Base-by-base conservation (phyloP, 2,797 vertebrate genomes). In the Huso huso region DNA sequence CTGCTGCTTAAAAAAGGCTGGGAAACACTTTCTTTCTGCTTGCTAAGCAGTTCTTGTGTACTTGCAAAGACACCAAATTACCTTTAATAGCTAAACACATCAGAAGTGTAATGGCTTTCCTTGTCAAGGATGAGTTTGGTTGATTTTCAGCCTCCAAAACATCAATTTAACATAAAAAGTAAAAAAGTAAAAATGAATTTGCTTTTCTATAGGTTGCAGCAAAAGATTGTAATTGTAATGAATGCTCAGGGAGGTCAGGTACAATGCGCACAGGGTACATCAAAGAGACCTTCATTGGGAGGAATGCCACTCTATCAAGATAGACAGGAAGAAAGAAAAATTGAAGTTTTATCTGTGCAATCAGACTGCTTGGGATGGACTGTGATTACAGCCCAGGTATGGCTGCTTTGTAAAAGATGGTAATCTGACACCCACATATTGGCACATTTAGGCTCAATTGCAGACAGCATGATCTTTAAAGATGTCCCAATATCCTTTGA, bases 331-430 rank as follows among this genome's bases (percentile, higher is more conserved):
- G 52, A 61, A 50, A 66, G 52, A 68, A 49, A 63, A 59, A 62
- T 66, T 61, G 63, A 63, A 58, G 57, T 13, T 61, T 53, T 61
- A 51, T 51, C 50, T 6, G 7, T 23, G 61, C 6, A 15, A 65
- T 52, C 65, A 58, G 65, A 53, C 55, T 48, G 48, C 64, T 48
- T 9, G n/a, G 51, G 71, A 49, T 48, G 11, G 10, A 53, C 37
- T 49, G 48, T 53, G 11, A 63, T 61, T 63, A 58, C 49, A 62
- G 48, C 57, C 61, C 50, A 49, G 50, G 13, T 15, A 23, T 59
- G 49, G 57, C 48, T 66, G 48, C 65, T 66, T 23, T 58, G 62
- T 51, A 50, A 51, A n/a, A 49, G 65, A 60, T 67, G 66, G 57
- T 67, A 67, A 51, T 67, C 48, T 23, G n/a, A 67, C 50, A 67